phyloP scores from a whole-genome alignment of 1,140 invertebrate genomes.

The Polypedilum vanderplanki region DNA sequence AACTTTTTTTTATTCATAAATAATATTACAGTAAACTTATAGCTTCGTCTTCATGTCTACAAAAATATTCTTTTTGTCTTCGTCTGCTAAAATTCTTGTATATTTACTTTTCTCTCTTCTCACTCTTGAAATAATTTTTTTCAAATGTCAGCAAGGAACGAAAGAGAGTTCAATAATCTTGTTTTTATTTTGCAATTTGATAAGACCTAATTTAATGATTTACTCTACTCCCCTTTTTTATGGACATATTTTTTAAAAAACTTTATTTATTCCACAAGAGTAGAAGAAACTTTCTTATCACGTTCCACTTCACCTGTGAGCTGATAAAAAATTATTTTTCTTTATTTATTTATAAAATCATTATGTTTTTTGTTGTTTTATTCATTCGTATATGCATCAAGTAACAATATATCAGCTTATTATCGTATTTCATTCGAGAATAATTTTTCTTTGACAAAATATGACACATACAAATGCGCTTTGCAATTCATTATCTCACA shows the following conservation, averaged over 20 bases:
- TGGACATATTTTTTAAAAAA: not conserved
- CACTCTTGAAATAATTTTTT: too few relatives aligned
- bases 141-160: not conserved
- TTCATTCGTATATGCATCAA: not conserved
- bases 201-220: not conserved
- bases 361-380: not conserved
- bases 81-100: too few relatives aligned
- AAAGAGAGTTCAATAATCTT: not conserved
- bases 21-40: too few relatives aligned
- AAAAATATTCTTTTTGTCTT: too few relatives aligned
- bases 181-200: not conserved
- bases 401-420: not conserved
- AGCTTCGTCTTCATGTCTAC: too few relatives aligned
- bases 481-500: not conserved
- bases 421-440: not conserved
- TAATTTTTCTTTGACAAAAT: too few relatives aligned
- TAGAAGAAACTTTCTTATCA: constrained; percentile 19
- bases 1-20: too few relatives aligned
- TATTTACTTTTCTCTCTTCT: too few relatives aligned
- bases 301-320: constrained; percentile 22
- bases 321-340: not conserved
- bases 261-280: not conserved
- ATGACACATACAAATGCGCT: not conserved
- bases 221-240: not conserved
- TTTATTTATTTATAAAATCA: not conserved